Base-by-base conservation (phyloP, 2,113 vertebrate species). In the Carassius carassius region DNA sequence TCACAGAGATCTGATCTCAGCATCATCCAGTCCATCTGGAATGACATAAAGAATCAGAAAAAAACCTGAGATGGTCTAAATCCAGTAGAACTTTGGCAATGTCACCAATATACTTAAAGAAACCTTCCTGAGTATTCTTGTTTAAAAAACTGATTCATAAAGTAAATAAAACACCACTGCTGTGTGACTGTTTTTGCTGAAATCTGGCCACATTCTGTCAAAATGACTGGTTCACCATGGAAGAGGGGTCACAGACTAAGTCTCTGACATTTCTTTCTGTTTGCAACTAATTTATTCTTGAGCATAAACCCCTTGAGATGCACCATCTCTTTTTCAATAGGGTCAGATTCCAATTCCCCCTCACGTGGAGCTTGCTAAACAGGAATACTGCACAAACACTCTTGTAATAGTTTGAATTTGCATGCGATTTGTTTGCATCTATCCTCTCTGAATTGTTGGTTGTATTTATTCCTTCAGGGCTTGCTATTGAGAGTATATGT, bases 401-500 rank as follows among this genome's bases (percentile, higher is more conserved):
- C 13, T 51, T 4, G 16, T 72, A 72, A 72, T 72, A 37, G 69
- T 44, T 25, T 19, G 25, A 76, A 76, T 54, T 54, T 21, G 49
- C 23, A 76, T 76, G 74, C 74, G 9, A 54, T 54, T 54, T 76
- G 23, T 76, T 76, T 17, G 16, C 32, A 76, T 32, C 25, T 51
- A 54, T 76, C 14, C 25, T 9, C 49, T 54, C 51, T 54, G 47
- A 54, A 54, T 76, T 47, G 16, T 21, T 17, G 23, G 29, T 47
- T 51, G 74, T 54, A 10, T 54, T 76, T 76, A 54, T 54, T 76
- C 47, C 74, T 76, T 49, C 4, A 16, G 74, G 47, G 25, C 74
- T 76, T 54, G 23, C 44, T 49, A 19, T 54, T 54, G 74, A 3
- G 47, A 76, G 74, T 74, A 49, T 74, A 54, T 76, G 74, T 76